Evolutionary conservation across 1,140 invertebrate genomes (phyloP), one percentile per base, ranked within the genome.

Genomic region (Aphelenchoides fujianensis): DNA sequence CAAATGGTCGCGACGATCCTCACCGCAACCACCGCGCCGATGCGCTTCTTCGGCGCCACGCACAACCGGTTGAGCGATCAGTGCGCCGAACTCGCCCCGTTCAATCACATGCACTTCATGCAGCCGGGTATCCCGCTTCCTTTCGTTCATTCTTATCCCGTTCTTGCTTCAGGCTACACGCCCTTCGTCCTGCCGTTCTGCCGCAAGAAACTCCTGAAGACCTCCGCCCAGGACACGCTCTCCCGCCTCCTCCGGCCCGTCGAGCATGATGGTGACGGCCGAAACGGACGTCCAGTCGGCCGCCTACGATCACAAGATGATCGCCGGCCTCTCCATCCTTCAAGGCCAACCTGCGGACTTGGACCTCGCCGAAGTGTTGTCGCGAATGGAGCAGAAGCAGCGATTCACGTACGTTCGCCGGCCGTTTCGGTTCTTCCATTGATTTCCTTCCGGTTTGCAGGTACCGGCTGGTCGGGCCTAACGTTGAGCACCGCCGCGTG

Each of bases 231-330:
- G 67, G 94, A 97, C 87, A 94, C 97, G 3, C 96, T 97, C 93
- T 88, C 92, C 81, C 88, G 95, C 70, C 86, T 99, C 32, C 85
- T 98, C 16, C 94, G 98, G 85, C n/a, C 94, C 95, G 0, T 97
- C 97, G 87, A 98, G 98, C 84, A 98, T 99, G 95, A 98, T 98
- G 96, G 95, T 98, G 2, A 97, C 95, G 0, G 93, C 95, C 19
- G 89, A 91, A 0, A 92, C 95, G 30, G 59, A 55, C 19, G 70
- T 64, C 9, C 53, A 68, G 41, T 59, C 27, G 9, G 5, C 16
- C 2, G n/a, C 27, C 3, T 7, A 19, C 7, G 52, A 67, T 30
- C 57, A 79, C 37, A 74, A 68, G 41, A 41, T 78, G 37, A 31
- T 78, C 3, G 30, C 63, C 5, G 77, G 71, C 16, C 28, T 71